Evolutionary conservation across 1,140 invertebrate species (phyloP).

Genomic region (Antheraea pernyi): DNA sequence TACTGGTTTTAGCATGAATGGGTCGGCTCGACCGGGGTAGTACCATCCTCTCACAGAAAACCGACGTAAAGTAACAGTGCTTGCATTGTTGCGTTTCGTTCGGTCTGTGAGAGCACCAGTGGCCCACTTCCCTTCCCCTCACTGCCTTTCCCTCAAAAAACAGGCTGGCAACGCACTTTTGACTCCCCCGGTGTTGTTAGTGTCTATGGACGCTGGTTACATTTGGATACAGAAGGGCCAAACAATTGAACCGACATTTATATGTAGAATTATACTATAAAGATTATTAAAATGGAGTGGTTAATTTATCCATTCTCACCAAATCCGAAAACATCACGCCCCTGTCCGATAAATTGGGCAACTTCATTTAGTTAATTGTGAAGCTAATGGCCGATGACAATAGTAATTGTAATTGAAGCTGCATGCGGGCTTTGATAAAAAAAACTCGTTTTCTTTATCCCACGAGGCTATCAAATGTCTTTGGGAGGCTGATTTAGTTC

Average conservation of each 20-base stretch:
- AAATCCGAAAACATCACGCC: constrained; percentile 31
- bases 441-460: background rate
- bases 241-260: constrained; percentile 10
- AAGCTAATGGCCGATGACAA: constrained; percentile 47
- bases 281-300: background rate
- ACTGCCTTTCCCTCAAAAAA: too few species aligned
- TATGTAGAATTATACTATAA: background rate
- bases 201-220: background rate
- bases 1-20: too few species aligned
- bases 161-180: too few species aligned
- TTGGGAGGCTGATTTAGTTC: background rate
- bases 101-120: too few species aligned
- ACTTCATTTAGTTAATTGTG: constrained; percentile 49
- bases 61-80: too few species aligned
- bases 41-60: too few species aligned
- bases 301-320: constrained; percentile 23
- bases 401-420: constrained; percentile 33
- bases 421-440: constrained; percentile 37
- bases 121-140: too few species aligned
- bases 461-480: background rate
- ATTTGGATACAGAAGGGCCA: background rate
- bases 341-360: constrained; percentile 26
- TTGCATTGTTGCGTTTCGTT: too few species aligned
- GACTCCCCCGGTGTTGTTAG: too few species aligned
- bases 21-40: too few species aligned